Evolutionary conservation across 2,797 vertebrate species (phyloP).

Genomic region (Urosaurus nigricauda): DNA sequence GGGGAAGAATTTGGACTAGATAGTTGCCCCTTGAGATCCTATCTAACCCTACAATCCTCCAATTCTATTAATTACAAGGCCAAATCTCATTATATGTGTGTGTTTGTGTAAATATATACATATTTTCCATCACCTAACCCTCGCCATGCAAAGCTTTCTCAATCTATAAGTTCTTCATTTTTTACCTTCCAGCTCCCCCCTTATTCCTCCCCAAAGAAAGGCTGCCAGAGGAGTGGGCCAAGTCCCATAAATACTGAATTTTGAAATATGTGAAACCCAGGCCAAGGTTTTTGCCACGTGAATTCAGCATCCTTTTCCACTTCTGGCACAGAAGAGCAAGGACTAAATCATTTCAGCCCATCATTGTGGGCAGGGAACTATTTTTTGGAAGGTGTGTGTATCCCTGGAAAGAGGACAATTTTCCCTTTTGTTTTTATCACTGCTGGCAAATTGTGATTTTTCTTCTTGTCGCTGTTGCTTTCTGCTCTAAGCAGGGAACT

Average conservation of each 20-base stretch:
- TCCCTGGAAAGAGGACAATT: not conserved
- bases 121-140: not conserved
- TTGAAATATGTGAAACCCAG: no score
- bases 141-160: not conserved
- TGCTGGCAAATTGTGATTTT: not conserved
- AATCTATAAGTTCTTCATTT: not conserved
- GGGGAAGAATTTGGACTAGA: no score
- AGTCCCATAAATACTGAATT: conserved; percentile 1
- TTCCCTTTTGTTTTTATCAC: not conserved
- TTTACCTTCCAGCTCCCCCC: not conserved
- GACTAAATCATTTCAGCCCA: not conserved
- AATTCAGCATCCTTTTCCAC: not conserved
- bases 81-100: not conserved
- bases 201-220: not conserved
- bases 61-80: not conserved
- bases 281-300: not conserved
- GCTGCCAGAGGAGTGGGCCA: not conserved
- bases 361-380: no score
- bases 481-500: no score
- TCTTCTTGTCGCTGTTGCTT: no score
- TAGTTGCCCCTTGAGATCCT: no score
- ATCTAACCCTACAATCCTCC: no score
- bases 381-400: no score
- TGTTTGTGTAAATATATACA: no score
- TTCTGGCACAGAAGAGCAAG: not conserved